Percentiles rank a stretch among this genome's conserved stretches.
These are phyloP conservation scores for Drosophila mojavensis DNA, from an alignment of 1,140 invertebrate species.

Conservation along the genomic window DNA sequence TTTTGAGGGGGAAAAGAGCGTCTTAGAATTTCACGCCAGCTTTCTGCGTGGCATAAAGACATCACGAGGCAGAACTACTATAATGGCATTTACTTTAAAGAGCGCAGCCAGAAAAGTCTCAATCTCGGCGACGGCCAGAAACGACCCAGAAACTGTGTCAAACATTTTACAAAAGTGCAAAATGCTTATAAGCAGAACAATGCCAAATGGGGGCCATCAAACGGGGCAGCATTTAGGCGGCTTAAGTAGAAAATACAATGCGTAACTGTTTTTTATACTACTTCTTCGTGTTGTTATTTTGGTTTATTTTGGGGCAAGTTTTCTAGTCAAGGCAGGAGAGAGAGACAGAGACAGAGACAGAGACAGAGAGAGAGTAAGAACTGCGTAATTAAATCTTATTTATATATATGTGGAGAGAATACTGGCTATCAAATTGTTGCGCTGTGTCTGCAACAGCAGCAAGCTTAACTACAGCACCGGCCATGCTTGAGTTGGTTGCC, in stretches of 20 bases:
- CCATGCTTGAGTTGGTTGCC: conserved; percentile 60
- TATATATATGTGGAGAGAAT: conserved; percentile 44
- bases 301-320: conserved; percentile 3
- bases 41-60: conserved; percentile 63
- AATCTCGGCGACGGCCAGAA: conserved; percentile 34
- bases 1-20: background rate
- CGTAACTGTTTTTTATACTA: conserved; percentile 62
- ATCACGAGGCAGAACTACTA: conserved; percentile 50
- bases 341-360: too few species aligned
- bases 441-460: conserved; percentile 40
- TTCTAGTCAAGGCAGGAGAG: conserved; percentile 21
- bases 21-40: conserved; percentile 60
- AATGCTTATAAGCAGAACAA: conserved; percentile 70
- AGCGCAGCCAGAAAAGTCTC: conserved; percentile 64
- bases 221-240: conserved; percentile 70
- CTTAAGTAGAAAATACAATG: conserved; percentile 67
- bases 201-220: conserved; percentile 73
- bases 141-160: conserved; percentile 73
- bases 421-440: conserved; percentile 47
- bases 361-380: conserved; percentile 19
- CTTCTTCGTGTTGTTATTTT: background rate
- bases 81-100: conserved; percentile 75
- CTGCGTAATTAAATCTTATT: conserved; percentile 72
- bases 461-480: conserved; percentile 35
- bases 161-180: conserved; percentile 75